Evolutionary conservation across 2,797 vertebrate genomes (phyloP), one percentile per base, ranked within the genome.

Genomic region (Epinephelus malabaricus): DNA sequence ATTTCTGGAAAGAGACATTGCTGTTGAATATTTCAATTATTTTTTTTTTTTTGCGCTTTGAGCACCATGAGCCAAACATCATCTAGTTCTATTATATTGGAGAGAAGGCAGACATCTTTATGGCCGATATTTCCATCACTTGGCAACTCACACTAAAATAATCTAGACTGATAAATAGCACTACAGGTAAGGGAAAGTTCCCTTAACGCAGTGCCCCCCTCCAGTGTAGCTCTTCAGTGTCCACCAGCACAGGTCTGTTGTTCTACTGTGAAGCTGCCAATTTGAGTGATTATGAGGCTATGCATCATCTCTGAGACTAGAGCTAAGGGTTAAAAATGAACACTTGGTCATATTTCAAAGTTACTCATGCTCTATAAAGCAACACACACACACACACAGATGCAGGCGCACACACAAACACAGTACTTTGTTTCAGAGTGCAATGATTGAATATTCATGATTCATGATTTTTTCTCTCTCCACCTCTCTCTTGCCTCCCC

Each of bases 311-410:
- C 40, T 23, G 67, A 30, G 38, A 61, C 46, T 47, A 21, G 12
- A 65, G 50, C 49, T 69, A 72, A 51, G 40, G 68, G 67, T 73
- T 81, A 50, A 86, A 92, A 77, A 85, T 61, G 69, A 83, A 75
- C 70, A 82, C 84, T 92, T 86, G 86, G 87, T 92, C 86, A 83
- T 87, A 83, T 92, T 91, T 91, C 75, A 78, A 84, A 86, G 86
- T 94, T 90, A 94, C 73, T 91, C 82, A 88, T 90, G 91, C 92
- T 93, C 92, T 93, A 91, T 84, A 92, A 86, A 91, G 84, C 82
- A 84, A 45, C 25, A 27, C 25, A 27, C 25, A 25, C 25, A 25
- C 67, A 75, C 67, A 62, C 68, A 54, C 68, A 34, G 5, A 61
- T 2, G 10, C 27, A 51, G 15, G 15, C 14, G 15, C 64, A 60